Evolutionary conservation across 2,888 invertebrate species (phyloP).

Genomic region (Andrena minutula): DNA sequence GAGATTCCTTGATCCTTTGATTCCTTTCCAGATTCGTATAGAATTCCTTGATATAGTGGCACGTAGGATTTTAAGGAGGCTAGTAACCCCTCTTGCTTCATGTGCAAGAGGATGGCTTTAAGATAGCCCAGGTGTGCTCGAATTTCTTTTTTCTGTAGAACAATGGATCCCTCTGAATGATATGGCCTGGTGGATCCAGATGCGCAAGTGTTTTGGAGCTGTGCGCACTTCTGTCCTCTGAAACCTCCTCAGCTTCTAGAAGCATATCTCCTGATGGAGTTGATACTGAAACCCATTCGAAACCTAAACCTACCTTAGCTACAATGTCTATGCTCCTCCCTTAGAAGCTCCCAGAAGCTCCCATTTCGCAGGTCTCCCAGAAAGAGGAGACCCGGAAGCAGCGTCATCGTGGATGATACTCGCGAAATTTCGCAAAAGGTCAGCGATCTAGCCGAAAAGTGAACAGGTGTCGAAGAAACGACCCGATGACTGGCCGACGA

Average conservation of each 20-base stretch:
- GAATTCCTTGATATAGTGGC: background rate
- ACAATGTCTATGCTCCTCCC: background rate
- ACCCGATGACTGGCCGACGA: constrained; percentile 52
- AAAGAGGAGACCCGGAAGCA: constrained; percentile 1
- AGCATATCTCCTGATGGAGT: background rate
- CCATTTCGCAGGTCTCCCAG: background rate
- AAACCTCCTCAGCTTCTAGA: background rate
- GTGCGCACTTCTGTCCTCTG: too few relatives aligned
- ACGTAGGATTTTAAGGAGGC: background rate
- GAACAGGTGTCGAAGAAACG: constrained; percentile 64
- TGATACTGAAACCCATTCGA: background rate
- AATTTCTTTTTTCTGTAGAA: too few relatives aligned
- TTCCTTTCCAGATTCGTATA: background rate
- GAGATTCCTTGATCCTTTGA: background rate
- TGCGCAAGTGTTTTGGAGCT: too few relatives aligned
- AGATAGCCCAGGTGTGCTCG: too few relatives aligned
- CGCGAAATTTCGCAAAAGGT: constrained; percentile 22
- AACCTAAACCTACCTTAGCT: background rate
- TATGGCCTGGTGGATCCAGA: too few relatives aligned
- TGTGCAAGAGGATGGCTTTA: too few relatives aligned
- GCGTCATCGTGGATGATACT: too few relatives aligned
- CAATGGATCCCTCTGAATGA: too few relatives aligned
- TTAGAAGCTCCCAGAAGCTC: background rate
- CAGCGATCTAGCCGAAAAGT: constrained; percentile 18
- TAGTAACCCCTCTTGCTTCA: background rate